A percentile compares a stretch with the other conserved stretches of the same genome.
phyloP scores from a whole-genome alignment of 1,140 invertebrate species.

The Charaxes varanes region DNA sequence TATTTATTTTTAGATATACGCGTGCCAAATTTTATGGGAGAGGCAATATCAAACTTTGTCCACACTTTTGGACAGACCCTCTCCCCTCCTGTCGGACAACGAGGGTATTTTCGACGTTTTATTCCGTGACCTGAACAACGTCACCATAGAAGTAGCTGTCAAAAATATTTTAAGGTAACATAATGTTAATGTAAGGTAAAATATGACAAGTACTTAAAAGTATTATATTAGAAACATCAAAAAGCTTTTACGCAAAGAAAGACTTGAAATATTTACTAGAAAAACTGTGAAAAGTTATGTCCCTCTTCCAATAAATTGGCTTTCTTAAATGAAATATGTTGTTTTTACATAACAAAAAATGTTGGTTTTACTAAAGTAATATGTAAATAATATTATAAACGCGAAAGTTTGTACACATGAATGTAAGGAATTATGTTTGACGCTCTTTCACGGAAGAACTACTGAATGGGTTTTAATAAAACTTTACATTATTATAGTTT shows the following conservation, averaged over 20 bases:
- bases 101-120: slow-evolving; percentile 77
- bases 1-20: slow-evolving; percentile 63
- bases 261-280: too few species aligned
- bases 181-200: slow-evolving; percentile 4
- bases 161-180: slow-evolving; percentile 59
- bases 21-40: slow-evolving; percentile 79
- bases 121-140: slow-evolving; percentile 60
- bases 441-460: too few species aligned
- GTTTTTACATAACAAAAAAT: too few species aligned
- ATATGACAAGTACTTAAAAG: slow-evolving; percentile 3
- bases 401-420: too few species aligned
- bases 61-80: slow-evolving; percentile 77
- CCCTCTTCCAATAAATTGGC: too few species aligned
- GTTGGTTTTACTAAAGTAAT: too few species aligned
- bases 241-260: slow-evolving; percentile 21
- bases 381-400: too few species aligned
- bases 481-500: too few species aligned
- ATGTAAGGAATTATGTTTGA: too few species aligned
- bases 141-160: slow-evolving; percentile 64
- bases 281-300: too few species aligned
- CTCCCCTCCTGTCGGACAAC: slow-evolving; percentile 70
- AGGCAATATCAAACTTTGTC: slow-evolving; percentile 75
- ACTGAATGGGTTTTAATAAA: too few species aligned
- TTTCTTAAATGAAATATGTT: too few species aligned
- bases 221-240: slow-evolving; percentile 15